Conservation (phyloP, 2,113 vertebrate genomes). For the rabbit (Oryctolagus cuniculus) region DNA sequence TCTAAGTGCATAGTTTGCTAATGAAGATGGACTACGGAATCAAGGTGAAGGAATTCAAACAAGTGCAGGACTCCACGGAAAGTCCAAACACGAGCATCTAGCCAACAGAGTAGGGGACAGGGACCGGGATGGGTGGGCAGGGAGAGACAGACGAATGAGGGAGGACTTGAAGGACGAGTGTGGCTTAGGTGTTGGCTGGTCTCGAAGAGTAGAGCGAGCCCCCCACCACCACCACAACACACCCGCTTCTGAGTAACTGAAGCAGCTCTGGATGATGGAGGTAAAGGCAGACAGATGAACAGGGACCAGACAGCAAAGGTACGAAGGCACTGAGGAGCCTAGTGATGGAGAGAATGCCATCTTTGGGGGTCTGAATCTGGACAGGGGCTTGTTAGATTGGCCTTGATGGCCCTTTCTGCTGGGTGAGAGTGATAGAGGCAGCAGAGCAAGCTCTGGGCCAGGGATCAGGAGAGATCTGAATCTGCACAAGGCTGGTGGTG, state of each 20-base stretch:
- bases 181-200: accelerated
- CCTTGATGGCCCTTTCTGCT: too few species aligned
- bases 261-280: too few species aligned
- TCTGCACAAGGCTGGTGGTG: accelerated
- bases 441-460: too few species aligned
- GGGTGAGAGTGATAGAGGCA: accelerated
- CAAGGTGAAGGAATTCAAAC: accelerated
- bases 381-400: not conserved
- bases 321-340: not conserved
- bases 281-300: accelerated
- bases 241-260: too few species aligned
- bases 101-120: not conserved
- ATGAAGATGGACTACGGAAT: not conserved
- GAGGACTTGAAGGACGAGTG: accelerated
- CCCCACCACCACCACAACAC: too few species aligned
- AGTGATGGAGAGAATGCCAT: accelerated
- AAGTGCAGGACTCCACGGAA: accelerated
- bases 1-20: accelerated
- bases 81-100: accelerated
- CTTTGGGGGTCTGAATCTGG: too few species aligned
- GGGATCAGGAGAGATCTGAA: accelerated
- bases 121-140: accelerated
- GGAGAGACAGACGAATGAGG: not conserved
- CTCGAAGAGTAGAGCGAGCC: too few species aligned
- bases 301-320: accelerated